Conservation (phyloP, 1,140 invertebrate genomes). For the Choristoneura fumiferana region DNA sequence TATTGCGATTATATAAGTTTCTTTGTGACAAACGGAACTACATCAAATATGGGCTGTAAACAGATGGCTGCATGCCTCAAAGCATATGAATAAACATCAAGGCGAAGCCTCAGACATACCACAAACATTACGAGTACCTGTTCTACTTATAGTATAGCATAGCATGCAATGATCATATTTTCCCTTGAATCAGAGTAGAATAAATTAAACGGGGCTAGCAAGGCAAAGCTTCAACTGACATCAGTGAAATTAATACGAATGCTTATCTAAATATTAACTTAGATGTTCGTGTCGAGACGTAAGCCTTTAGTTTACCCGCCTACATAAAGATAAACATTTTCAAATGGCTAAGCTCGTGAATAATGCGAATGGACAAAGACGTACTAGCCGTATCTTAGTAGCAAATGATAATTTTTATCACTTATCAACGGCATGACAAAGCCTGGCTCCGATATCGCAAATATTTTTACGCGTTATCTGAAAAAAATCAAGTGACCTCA, state of each 20-base stretch:
- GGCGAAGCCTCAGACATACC: constrained; percentile 56
- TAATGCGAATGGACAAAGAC: constrained; percentile 45
- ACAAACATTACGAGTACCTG: constrained; percentile 28
- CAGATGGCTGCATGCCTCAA: constrained; percentile 43
- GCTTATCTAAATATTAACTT: no score
- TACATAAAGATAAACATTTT: no score
- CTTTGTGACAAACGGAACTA: constrained; percentile 20
- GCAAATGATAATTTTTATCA: constrained; percentile 56
- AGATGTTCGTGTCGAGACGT: no score
- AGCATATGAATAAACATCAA: constrained; percentile 72
- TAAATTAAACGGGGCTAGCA: background rate
- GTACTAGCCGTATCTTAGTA: constrained; percentile 46
- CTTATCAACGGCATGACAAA: constrained; percentile 53
- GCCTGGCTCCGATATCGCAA: constrained; percentile 52
- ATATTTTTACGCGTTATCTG: constrained; percentile 55
- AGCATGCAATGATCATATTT: constrained; percentile 32
- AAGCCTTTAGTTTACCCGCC: no score
- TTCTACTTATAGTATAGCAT: background rate
- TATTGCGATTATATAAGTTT: background rate
- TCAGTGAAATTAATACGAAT: no score
- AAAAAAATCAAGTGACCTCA: constrained; percentile 55
- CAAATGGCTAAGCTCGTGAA: background rate
- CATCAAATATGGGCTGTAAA: constrained; percentile 23
- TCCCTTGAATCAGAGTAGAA: background rate
- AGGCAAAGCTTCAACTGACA: background rate